Base-by-base conservation (phyloP, 2,113 vertebrate species). In the Halcyon malimbica region DNA sequence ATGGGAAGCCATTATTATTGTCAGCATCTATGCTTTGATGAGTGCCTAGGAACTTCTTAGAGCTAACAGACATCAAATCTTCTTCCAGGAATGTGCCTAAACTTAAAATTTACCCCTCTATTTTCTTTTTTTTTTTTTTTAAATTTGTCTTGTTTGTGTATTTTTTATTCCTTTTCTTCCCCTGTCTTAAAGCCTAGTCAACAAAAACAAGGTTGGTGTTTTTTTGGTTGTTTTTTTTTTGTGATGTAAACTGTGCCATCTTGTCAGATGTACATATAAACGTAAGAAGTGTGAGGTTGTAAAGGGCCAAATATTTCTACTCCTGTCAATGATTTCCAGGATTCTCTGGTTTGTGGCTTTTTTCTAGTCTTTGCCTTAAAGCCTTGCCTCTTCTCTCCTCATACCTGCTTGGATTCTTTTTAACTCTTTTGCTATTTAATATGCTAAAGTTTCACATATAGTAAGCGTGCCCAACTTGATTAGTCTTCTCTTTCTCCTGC, bases 201-300 rank as follows among this genome's bases (percentile, higher is more conserved):
- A 44, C 3, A 46, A 46, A 19, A 83, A 44, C 3, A 46, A 20
- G 46, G 46, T 44, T 16, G 42, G 19, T 46, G 19, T 20, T 20
- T 19, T 10, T 46, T 46, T 35, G 35, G 35, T 35, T 35, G 35
- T 46, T 19, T 46, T 46, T 46, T 83, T 44, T n/a, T 56, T 8
- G 8, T 16, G 2, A n/a, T 20, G 12, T 75, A 9, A 59, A 17
- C 42, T 26, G 1, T 89, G 20, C 7, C 2, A 1, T 10, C 13
- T 65, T 85, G 9, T 63, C 15, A 60, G 24, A 9, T 29, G 6
- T 79, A 7, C 14, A 0, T n/a, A 31, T 33, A 42, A 63, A 81
- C 37, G 13, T 59, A 54, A 80, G 26, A 59, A 90, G 16, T n/a
- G 11, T 17, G 26, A 93, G 65, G 20, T 65, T 56, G 17, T 71